Percentiles rank a stretch among this genome's conserved stretches.
These are phyloP conservation scores for Platysternon megacephalum DNA, from an alignment of 2,113 vertebrate species.

Conservation along the genomic window DNA sequence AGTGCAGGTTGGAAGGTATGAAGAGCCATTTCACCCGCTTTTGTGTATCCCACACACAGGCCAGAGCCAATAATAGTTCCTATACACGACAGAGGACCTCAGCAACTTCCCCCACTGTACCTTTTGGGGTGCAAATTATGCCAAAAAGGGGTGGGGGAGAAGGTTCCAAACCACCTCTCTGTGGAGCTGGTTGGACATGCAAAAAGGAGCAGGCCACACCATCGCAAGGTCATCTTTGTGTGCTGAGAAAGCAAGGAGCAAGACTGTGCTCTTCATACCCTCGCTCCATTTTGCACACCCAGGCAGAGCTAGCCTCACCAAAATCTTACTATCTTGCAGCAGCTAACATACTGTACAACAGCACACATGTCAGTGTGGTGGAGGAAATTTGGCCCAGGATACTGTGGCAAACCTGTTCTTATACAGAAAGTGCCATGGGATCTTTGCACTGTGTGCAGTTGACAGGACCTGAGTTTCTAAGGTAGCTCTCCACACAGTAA, in stretches of 20 bases:
- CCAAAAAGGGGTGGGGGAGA: rapidly evolving
- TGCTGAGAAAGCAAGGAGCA: rapidly evolving
- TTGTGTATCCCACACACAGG: not conserved
- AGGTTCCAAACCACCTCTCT: not conserved
- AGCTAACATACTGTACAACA: not conserved
- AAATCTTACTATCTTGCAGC: not conserved
- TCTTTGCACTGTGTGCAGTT: not conserved
- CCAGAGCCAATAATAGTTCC: not conserved
- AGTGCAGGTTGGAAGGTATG: not conserved
- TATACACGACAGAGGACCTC: not conserved
- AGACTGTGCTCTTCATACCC: too few species aligned
- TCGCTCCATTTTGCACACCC: rapidly evolving
- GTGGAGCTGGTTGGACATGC: not conserved
- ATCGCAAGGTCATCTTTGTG: not conserved
- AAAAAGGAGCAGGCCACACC: not conserved
- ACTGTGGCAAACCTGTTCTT: not conserved
- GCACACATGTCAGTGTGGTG: rapidly evolving
- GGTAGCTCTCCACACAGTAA: not conserved
- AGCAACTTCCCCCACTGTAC: not conserved
- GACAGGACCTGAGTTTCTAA: not conserved
- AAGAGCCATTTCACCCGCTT: not conserved
- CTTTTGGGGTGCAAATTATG: not conserved
- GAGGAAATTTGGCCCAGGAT: not conserved
- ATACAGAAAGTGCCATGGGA: not conserved
- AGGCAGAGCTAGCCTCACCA: rapidly evolving